A percentile compares a stretch with the other conserved stretches of the same genome.
phyloP scores from a whole-genome alignment of 2,113 vertebrate species.

The Syngnathus floridae region DNA sequence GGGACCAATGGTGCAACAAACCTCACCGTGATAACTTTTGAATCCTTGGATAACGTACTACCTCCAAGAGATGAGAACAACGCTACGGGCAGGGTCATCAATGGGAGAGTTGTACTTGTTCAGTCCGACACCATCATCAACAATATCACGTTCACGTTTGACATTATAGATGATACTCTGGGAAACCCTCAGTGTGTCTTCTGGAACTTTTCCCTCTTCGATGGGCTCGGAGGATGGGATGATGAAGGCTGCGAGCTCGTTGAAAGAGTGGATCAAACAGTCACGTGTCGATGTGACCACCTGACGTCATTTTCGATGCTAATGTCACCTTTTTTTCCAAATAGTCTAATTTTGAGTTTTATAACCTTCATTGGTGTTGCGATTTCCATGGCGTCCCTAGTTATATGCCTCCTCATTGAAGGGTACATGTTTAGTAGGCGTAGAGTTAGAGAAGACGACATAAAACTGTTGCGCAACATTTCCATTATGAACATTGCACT shows the following conservation, averaged over 20 bases:
- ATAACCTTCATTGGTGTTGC: conserved; percentile 75
- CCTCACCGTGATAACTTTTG: conserved; percentile 45
- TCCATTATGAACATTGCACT: conserved; percentile 59
- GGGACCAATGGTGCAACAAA: neutral
- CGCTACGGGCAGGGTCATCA: conserved; percentile 36
- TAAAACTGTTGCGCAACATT: conserved; percentile 74
- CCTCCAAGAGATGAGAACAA: conserved; percentile 19
- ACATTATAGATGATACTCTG: conserved; percentile 55
- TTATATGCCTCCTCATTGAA: conserved; percentile 76
- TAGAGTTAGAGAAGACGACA: conserved; percentile 63
- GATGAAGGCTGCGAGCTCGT: conserved; percentile 28
- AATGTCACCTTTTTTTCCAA: conserved; percentile 69
- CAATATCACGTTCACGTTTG: conserved; percentile 64
- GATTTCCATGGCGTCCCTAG: conserved; percentile 73
- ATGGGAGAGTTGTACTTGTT: conserved; percentile 70
- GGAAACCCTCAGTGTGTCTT: conserved; percentile 64
- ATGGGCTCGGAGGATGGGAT: conserved; percentile 64
- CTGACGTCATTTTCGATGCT: conserved; percentile 84
- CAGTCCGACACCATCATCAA: conserved; percentile 43
- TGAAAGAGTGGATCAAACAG: fast-evolving
- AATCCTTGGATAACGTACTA: conserved; percentile 60
- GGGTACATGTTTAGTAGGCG: conserved; percentile 64
- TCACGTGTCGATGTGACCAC: conserved; percentile 77
- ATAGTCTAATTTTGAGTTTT: conserved; percentile 23
- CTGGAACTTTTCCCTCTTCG: conserved; percentile 71